These are phyloP conservation scores for Pachyuromys duprasi DNA, from an alignment of 2,797 vertebrate genomes.

Conservation along the genomic window DNA sequence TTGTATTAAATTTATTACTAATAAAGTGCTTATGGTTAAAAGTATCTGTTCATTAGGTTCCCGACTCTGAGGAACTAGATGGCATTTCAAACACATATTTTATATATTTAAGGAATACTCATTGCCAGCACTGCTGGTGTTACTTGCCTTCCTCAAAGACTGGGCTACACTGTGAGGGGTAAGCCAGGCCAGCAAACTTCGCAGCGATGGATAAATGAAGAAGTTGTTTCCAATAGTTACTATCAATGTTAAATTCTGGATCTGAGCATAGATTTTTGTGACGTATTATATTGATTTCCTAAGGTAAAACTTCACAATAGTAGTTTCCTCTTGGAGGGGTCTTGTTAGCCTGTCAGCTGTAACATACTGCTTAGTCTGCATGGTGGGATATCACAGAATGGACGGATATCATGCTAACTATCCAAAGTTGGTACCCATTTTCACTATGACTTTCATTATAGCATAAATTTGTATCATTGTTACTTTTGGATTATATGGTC, in stretches of 20 bases:
- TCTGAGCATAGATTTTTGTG: background rate
- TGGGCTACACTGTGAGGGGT: background rate
- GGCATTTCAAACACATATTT: background rate
- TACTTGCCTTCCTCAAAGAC: background rate
- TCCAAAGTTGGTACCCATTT: background rate
- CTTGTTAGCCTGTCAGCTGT: background rate
- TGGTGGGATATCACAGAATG: too few species aligned
- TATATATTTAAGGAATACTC: background rate
- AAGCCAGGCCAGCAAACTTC: background rate
- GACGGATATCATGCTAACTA: background rate
- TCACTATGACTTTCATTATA: background rate
- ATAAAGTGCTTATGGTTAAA: background rate
- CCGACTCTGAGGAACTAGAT: background rate
- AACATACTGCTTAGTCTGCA: too few species aligned
- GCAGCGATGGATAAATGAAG: background rate
- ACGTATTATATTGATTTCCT: background rate
- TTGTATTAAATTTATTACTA: background rate
- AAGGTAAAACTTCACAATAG: background rate
- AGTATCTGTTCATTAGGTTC: background rate
- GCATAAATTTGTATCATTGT: background rate
- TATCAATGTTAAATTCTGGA: background rate
- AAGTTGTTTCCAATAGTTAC: background rate
- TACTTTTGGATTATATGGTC: background rate
- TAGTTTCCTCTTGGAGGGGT: too few species aligned
- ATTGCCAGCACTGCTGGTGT: background rate